A percentile compares a stretch with the other conserved stretches of the same genome.
Evolutionary conservation across 2,797 vertebrate genomes (phyloP).

Genomic region (Darevskia nairensis): DNA sequence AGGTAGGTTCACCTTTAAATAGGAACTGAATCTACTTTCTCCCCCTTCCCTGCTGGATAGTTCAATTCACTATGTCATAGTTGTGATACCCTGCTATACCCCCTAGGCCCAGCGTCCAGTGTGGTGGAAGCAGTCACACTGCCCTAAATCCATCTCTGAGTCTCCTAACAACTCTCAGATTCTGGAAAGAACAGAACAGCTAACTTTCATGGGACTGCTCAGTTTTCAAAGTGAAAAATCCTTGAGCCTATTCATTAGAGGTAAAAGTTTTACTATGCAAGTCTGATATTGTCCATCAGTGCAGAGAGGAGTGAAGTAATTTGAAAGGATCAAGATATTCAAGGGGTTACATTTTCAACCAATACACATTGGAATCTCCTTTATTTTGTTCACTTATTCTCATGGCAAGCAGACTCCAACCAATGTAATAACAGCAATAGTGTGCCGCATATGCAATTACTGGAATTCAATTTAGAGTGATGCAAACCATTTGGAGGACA

Average conservation of each 20-base stretch:
- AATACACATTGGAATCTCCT: background rate
- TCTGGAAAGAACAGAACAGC: background rate
- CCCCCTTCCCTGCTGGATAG: too few relatives aligned
- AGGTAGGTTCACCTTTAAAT: too few relatives aligned
- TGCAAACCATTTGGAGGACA: conserved; percentile 26
- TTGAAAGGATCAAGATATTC: conserved; percentile 14
- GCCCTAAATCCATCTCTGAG: too few relatives aligned
- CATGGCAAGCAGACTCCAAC: background rate
- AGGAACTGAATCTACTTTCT: too few relatives aligned
- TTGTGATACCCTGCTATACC: too few relatives aligned
- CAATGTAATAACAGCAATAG: conserved; percentile 15
- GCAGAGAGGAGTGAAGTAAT: conserved; percentile 7
- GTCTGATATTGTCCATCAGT: conserved; percentile 17
- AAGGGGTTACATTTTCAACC: conserved; percentile 5
- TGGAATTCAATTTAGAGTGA: conserved; percentile 33
- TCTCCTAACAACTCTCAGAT: too few relatives aligned
- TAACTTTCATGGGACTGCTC: conserved; percentile 9
- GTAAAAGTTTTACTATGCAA: background rate
- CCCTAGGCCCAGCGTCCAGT: too few relatives aligned
- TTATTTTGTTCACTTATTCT: background rate
- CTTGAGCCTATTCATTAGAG: background rate
- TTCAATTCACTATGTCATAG: too few relatives aligned
- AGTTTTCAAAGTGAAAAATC: conserved; percentile 21
- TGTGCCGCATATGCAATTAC: conserved; percentile 18
- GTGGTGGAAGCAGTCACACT: too few relatives aligned